Conservation (phyloP, 1,140 invertebrate genomes). For the Brachionus asplanchnoidis region DNA sequence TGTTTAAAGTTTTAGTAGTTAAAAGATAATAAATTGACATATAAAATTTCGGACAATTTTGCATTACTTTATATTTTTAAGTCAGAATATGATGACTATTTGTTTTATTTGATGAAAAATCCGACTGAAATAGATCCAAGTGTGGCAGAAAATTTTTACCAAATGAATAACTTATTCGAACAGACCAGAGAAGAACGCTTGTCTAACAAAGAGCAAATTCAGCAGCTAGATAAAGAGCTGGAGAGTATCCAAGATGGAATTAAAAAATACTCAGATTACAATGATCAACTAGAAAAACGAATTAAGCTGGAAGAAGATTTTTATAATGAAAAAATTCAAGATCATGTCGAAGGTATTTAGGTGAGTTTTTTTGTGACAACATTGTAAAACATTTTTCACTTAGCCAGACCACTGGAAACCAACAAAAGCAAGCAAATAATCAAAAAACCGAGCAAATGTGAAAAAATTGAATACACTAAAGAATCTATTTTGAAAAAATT, state of each 20-base stretch:
- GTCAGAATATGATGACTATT: slow-evolving; percentile 25
- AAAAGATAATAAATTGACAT: no score
- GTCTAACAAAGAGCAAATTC: not conserved
- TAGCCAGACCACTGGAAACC: not conserved
- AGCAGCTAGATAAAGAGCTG: not conserved
- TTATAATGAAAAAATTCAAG: slow-evolving; percentile 13
- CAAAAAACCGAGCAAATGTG: slow-evolving; percentile 25
- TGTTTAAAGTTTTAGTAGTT: no score
- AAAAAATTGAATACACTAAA: slow-evolving; percentile 32
- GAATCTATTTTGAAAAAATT: not conserved
- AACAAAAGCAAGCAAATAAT: not conserved
- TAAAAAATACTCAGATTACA: not conserved
- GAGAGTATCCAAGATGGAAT: not conserved
- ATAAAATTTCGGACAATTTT: no score
- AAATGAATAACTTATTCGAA: not conserved
- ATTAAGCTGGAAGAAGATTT: not conserved
- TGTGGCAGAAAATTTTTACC: not conserved
- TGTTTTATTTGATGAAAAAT: slow-evolving; percentile 37
- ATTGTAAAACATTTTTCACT: not conserved
- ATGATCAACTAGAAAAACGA: not conserved
- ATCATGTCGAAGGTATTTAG: not conserved
- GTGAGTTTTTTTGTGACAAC: no score
- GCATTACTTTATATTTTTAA: not conserved
- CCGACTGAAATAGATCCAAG: not conserved
- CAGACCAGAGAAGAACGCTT: not conserved